Evolutionary conservation across 2,888 invertebrate species (phyloP).

Genomic region (Metacarcinus magister): DNA sequence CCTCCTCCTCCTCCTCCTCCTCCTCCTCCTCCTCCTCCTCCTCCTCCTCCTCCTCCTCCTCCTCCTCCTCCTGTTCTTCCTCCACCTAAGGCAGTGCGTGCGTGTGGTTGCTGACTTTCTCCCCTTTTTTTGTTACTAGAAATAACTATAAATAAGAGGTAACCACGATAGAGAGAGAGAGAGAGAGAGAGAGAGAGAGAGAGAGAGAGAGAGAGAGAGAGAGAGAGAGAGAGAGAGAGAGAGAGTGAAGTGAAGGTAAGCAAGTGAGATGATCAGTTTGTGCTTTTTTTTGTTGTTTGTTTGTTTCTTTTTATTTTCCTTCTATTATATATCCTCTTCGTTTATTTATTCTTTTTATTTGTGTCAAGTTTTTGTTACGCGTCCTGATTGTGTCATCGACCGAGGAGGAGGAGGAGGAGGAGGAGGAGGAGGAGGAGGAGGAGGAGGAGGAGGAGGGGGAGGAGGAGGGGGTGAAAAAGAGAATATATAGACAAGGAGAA

Average conservation of each 20-base stretch:
- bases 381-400: slow-evolving; percentile 7
- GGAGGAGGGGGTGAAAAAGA: not conserved
- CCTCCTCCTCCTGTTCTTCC: not conserved
- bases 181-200: slow-evolving; percentile 7
- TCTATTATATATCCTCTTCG: not conserved
- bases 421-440: not conserved
- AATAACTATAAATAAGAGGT: not conserved
- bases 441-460: not conserved
- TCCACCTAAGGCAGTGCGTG: not conserved
- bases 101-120: not conserved
- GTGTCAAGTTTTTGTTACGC: not conserved
- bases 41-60: not conserved
- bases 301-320: slow-evolving; percentile 11
- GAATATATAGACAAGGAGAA: not conserved
- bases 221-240: slow-evolving; percentile 59
- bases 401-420: not conserved
- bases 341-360: not conserved
- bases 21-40: not conserved
- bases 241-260: slow-evolving; percentile 44
- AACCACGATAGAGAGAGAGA: not conserved
- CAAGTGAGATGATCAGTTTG: slow-evolving; percentile 29
- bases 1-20: not conserved
- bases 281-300: not conserved
- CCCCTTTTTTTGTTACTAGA: not conserved
- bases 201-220: slow-evolving; percentile 56